Percentiles rank a stretch among this genome's conserved stretches.
These are phyloP conservation scores for Ifrita kowaldi DNA, from an alignment of 2,113 vertebrate genomes.

Conservation along the genomic window DNA sequence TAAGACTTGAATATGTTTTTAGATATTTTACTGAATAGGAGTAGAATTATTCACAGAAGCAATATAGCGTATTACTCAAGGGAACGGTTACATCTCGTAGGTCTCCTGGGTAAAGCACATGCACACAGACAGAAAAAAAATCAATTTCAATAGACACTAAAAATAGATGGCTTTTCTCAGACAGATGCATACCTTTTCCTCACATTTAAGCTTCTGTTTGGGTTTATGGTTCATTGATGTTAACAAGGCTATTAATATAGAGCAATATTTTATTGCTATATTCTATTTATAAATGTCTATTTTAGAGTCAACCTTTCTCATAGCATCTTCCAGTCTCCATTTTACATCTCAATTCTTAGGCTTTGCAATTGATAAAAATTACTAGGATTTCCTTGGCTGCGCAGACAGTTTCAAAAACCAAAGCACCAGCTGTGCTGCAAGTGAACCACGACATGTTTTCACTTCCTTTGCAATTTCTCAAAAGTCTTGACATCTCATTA, in stretches of 20 bases:
- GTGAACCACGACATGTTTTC: not conserved
- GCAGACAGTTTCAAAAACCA: not conserved
- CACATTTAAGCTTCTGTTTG: not conserved
- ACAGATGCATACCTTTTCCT: not conserved
- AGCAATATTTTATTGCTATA: not conserved
- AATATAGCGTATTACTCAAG: not conserved
- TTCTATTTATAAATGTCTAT: not conserved
- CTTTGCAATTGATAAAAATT: not conserved
- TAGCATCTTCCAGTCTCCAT: not conserved
- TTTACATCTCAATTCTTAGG: not conserved
- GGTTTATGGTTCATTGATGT: constrained; percentile 15
- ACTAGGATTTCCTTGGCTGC: not conserved
- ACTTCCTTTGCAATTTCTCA: not conserved
- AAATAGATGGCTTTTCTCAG: constrained; percentile 40
- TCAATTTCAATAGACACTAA: constrained; percentile 49
- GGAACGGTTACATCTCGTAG: not conserved
- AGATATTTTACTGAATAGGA: constrained; percentile 11
- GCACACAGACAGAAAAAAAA: not conserved
- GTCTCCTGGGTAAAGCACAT: constrained; percentile 36
- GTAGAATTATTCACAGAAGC: not conserved
- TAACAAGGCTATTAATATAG: constrained; percentile 44
- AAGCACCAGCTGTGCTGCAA: constrained; percentile 5
- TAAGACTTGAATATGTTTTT: not conserved
- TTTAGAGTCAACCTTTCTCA: not conserved
- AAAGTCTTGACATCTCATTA: constrained; percentile 4